Percentiles rank a stretch among this genome's conserved stretches.
Conservation (phyloP, 2,113 vertebrate genomes). For the Apteryx mantelli region DNA sequence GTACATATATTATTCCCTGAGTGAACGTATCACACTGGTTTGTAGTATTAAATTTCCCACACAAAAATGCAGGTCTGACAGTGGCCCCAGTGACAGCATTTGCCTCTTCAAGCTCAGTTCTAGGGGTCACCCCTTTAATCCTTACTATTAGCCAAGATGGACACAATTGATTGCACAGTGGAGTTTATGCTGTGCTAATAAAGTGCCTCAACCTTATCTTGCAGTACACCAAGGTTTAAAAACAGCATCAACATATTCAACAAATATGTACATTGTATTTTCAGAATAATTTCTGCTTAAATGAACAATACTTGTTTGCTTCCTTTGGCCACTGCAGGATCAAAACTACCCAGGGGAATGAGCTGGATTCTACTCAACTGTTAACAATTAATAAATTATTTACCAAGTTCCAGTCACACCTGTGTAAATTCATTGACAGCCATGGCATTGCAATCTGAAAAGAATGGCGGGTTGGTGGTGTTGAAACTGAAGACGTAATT, state of each 20-base stretch:
- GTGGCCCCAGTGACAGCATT: not conserved
- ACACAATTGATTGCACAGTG: not conserved
- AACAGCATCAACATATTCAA: not conserved
- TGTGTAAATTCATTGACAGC: not conserved
- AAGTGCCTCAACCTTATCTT: not conserved
- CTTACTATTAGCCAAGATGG: not conserved
- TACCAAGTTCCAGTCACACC: not conserved
- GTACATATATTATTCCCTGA: not conserved
- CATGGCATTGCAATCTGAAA: not conserved
- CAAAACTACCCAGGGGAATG: not conserved
- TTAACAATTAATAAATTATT: not conserved
- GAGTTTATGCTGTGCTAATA: not conserved
- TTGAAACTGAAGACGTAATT: not conserved
- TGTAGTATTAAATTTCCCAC: not conserved
- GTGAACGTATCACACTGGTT: not conserved
- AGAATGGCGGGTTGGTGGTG: not conserved
- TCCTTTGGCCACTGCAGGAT: not conserved
- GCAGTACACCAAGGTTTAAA: not conserved
- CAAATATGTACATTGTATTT: not conserved
- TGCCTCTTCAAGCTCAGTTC: not conserved
- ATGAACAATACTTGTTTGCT: not conserved
- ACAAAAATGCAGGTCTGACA: not conserved
- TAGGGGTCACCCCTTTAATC: not conserved
- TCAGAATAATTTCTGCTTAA: not conserved
- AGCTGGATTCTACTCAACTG: not conserved